Evolutionary conservation across 2,888 invertebrate genomes (phyloP), one percentile per base, ranked within the genome.

Genomic region (Eupithecia inturbata): DNA sequence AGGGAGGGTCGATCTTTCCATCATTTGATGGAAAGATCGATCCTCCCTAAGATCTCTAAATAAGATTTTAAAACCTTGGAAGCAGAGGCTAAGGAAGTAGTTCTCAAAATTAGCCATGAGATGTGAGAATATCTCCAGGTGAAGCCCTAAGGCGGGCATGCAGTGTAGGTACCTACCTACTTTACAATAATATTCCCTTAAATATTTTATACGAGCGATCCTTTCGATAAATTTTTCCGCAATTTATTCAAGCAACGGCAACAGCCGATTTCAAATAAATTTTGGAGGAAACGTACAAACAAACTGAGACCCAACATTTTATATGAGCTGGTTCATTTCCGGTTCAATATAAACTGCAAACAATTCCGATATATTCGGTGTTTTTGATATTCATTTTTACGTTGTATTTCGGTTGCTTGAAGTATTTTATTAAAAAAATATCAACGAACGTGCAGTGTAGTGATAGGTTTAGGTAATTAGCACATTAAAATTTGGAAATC

Each of bases 311-410:
- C 33, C 31, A 62, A 36, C 63, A 64, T 49, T 49, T 68, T 68
- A 49, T 68, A 68, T 49, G 53, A 68, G 67, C 45, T 26, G 67
- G 33, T 49, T 68, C 67, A 68, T 68, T 68, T 68, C 49, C 53
- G 33, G 19, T 64, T 12, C 63, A 33, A 64, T 33, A 12, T n/a
- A 36, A 63, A 33, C 31, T 64, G 33, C 33, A n/a, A 64, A 64
- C 33, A 33, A 12, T n/a, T 31, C 62, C 1, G 12, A 62, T 31
- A 31, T 31, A 31, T 62, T 62, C 31, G 62, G 31, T 19, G 62
- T 31, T 62, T 31, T 57, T 57, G 22, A 26, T 49, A 9, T 49
- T 49, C 9, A n/a, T 9, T 57, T 26, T 26, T 57, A 22, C 49
- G 22, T 26, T 26, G 12, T 22, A 22, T 57, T 53, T 57, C 26